Evolutionary conservation across 1,140 invertebrate species (phyloP), one percentile per base, ranked within the genome.

Genomic region (Orchesella cincta): DNA sequence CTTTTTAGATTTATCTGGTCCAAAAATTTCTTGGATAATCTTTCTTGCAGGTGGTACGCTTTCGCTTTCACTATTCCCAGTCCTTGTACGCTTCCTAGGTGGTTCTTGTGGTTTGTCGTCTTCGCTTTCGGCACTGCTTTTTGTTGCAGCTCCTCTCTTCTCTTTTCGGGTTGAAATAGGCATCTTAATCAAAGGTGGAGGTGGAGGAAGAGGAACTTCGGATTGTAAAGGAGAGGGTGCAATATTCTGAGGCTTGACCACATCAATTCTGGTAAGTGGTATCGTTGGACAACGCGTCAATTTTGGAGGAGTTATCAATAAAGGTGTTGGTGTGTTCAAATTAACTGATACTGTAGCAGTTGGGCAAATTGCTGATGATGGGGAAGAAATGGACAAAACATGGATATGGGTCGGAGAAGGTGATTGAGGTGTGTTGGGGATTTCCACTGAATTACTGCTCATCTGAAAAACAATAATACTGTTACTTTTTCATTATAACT

Each of bases 11-110:
- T 67, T 67, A 31, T 67, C 62, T 3, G 62, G 62, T 3, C 62
- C 62, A 33, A 67, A 67, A 12, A 67, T 67, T 67, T 67, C 62
- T 33, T 67, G 62, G n/a, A 67, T 67, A 31, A 67, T 67, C 33
- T 67, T 67, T n/a, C 62, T 2, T n/a, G n/a, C n/a, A 12, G 62
- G 62, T 29, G 62, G 29, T 16, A 29, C 33, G 8, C 26, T 14
- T 23, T n/a, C 23, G 23, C 52, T 57, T 57, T 57, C 62, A 5
- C 8, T 23, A n/a, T 23, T 31, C 8, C 3, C 62, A 3, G 28
- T 67, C n/a, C 62, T 67, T 3, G 62, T 33, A 5, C 62, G 62
- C 23, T 67, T 67, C 33, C 28, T 67, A 14, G 52, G 14, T 5
- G 52, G 52, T 23, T 57, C 52, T 46, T 8, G 23, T 23, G 8